Evolutionary conservation across 1,140 invertebrate species (phyloP).

Genomic region (Aethina tumida): DNA sequence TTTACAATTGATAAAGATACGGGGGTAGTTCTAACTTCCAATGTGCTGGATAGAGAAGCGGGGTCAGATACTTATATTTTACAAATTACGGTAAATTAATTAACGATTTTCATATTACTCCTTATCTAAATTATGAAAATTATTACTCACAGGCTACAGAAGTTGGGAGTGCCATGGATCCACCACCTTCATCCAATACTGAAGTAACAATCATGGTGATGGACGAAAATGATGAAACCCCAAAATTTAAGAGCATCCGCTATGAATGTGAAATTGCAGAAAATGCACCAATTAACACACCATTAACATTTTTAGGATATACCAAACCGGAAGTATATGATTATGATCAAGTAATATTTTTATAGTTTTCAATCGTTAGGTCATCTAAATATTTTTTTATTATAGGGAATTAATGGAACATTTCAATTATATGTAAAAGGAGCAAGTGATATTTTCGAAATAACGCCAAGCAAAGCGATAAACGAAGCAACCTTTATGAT

Average conservation of each 20-base stretch:
- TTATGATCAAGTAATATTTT: conserved; percentile 72
- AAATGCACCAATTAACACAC: conserved; percentile 83
- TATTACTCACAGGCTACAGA: conserved; percentile 52
- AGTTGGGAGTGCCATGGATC: conserved; percentile 46
- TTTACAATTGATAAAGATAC: conserved; percentile 67
- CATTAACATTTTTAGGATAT: conserved; percentile 74
- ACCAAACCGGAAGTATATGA: conserved; percentile 81
- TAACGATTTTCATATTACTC: neutral
- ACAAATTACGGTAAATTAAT: conserved; percentile 35
- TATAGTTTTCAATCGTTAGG: too few species aligned
- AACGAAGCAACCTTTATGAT: conserved; percentile 90
- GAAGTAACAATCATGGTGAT: conserved; percentile 86
- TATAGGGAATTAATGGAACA: conserved; percentile 83
- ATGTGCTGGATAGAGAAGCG: conserved; percentile 70
- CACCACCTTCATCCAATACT: conserved; percentile 66
- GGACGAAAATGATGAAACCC: conserved; percentile 93
- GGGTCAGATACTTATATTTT: conserved; percentile 81
- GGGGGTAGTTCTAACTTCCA: conserved; percentile 69
- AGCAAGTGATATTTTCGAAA: conserved; percentile 76
- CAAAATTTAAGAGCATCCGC: conserved; percentile 63
- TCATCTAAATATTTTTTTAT: neutral
- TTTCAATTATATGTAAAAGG: conserved; percentile 75
- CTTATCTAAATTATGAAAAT: neutral
- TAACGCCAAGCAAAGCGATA: conserved; percentile 77
- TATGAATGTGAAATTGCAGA: conserved; percentile 88